Evolutionary conservation across 2,888 invertebrate genomes (phyloP), one percentile per base, ranked within the genome.

Genomic region (Tenthredo distinguenda): DNA sequence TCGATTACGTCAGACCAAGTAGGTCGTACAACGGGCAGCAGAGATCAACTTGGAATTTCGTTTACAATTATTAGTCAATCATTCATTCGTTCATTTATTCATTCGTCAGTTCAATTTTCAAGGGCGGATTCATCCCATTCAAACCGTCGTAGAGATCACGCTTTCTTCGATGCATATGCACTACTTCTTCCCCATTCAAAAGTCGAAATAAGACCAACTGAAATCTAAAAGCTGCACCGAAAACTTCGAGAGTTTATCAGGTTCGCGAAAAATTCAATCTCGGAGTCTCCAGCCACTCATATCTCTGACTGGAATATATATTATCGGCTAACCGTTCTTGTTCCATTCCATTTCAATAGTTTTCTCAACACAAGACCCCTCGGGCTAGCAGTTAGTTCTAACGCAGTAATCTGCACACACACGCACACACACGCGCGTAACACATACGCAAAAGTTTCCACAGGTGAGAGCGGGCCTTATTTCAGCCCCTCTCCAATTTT

Each of bases 1-100:
- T 58, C 40, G 72, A 85, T 85, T 85, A 58, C 85, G 85, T 85
- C 81, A 85, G 68, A n/a, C 31, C 31, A 83, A 83, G 83, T 83
- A 40, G 83, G 83, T 83, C 83, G 83, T 37, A 62, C 81, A 81
- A 47, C 71, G 71, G 71, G n/a, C 37, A 55, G 55, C 55, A 55
- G 43, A 74, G 43, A 74, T 74, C 43, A 74, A 40, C 18, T 31
- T 9, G 40, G 62, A 81, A 81, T 81, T 81, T 81, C 21, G 40
- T 77, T 55, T 77, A 15, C 26, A 34, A n/a, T 26, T 31, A 26
- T 76, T 10, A 76, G 3, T 76, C 26, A 26, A 26, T 55, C 2
- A 31, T 68, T 68, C 15, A 12, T 68, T 68, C 6, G 31, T 21
- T 74, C 74, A 7, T 40, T 74, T 9, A 31, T 40, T 34, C 37